Conservation (phyloP, 2,113 vertebrate species). For the Eclectus roratus region DNA sequence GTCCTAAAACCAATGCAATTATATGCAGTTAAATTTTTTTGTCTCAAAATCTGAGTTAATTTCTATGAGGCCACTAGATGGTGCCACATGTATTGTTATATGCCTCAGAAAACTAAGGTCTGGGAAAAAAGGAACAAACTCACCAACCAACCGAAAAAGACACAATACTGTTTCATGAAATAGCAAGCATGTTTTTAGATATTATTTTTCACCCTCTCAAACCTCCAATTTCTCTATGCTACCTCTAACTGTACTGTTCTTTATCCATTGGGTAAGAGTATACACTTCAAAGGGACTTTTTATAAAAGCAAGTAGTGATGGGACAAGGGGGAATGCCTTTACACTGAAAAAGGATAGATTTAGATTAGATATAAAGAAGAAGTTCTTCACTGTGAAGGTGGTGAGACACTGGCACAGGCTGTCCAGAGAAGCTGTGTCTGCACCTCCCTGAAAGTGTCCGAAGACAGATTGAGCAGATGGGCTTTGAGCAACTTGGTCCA, state of each 20-base stretch:
- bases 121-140: neutral
- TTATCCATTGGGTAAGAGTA: neutral
- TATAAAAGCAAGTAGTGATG: neutral
- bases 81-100: neutral
- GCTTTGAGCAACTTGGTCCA: neutral
- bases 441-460: neutral
- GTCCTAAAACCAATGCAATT: neutral
- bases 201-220: neutral
- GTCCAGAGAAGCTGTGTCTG: neutral
- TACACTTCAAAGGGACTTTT: neutral
- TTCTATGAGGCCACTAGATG: slow-evolving; percentile 38
- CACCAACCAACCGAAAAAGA: neutral
- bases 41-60: neutral
- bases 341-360: neutral
- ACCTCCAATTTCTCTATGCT: neutral
- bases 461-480: neutral
- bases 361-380: neutral
- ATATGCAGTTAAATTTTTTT: neutral
- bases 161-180: neutral
- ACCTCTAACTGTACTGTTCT: neutral
- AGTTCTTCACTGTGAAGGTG: neutral
- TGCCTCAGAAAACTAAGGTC: neutral
- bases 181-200: neutral
- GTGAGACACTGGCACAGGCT: neutral
- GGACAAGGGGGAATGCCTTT: neutral